Percentiles rank a stretch among this genome's conserved stretches.
These are phyloP conservation scores for Sinelater perroti DNA, from an alignment of 2,888 invertebrate genomes.

Conservation along the genomic window DNA sequence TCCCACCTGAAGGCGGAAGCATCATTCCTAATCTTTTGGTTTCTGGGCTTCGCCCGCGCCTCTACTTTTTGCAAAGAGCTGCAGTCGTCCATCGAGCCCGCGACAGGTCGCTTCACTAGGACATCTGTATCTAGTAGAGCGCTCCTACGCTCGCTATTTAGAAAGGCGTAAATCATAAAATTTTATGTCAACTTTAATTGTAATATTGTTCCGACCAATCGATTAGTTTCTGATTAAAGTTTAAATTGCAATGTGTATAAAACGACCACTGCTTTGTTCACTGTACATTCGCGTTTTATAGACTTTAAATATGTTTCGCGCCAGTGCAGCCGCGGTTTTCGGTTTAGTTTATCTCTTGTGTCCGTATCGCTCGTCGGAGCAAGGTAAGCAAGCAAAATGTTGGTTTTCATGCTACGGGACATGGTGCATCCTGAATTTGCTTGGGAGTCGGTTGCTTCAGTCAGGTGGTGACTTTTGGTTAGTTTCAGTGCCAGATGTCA, in stretches of 20 bases:
- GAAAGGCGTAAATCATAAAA: constrained; percentile 21
- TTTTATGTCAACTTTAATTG: constrained; percentile 28
- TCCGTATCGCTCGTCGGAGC: background rate
- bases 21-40: too few species aligned
- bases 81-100: too few species aligned
- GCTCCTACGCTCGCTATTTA: too few species aligned
- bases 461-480: background rate
- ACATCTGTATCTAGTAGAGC: too few species aligned
- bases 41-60: too few species aligned
- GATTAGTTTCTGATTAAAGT: constrained; percentile 25
- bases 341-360: constrained; percentile 10
- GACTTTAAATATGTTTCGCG: constrained; percentile 14
- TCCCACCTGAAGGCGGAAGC: too few species aligned
- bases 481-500: constrained; percentile 19
- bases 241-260: constrained; percentile 27
- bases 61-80: too few species aligned
- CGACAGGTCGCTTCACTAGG: too few species aligned
- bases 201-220: constrained; percentile 26
- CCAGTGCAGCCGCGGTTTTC: background rate
- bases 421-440: background rate
- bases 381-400: constrained; percentile 10
- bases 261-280: constrained; percentile 15
- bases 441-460: background rate
- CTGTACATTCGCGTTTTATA: constrained; percentile 13
- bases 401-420: too few species aligned